Conservation (phyloP, 1,140 invertebrate genomes). For the Battus philenor region DNA sequence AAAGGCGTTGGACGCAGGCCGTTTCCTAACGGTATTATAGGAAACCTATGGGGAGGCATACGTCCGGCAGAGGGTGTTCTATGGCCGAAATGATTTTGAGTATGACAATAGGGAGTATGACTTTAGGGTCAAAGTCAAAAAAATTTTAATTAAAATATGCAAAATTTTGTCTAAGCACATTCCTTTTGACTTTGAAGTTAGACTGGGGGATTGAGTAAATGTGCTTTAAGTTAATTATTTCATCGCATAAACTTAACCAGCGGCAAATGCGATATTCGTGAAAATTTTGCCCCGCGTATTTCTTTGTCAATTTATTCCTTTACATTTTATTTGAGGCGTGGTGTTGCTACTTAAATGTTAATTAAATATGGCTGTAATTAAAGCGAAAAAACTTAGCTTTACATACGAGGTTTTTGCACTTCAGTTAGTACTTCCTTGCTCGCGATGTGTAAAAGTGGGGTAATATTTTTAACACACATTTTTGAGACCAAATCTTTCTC, state of each 20-base stretch:
- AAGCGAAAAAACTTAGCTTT: conserved; percentile 4
- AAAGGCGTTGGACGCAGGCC: no score
- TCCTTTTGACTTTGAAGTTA: not conserved
- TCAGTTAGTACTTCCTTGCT: not conserved
- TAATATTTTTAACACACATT: no score
- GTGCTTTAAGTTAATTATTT: not conserved
- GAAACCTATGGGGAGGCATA: no score
- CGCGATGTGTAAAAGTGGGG: no score
- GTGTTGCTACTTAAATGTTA: conserved; percentile 2
- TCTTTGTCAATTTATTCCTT: conserved; percentile 9
- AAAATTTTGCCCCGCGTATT: conserved; percentile 2
- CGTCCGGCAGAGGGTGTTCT: no score
- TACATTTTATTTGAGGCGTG: conserved; percentile 10
- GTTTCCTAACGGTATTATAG: no score
- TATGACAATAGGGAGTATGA: no score
- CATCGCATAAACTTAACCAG: not conserved
- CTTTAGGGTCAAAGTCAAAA: no score
- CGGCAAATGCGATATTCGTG: not conserved
- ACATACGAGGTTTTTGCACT: conserved; percentile 7
- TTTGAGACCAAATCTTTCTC: no score
- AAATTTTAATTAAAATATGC: no score
- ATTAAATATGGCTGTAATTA: conserved; percentile 13
- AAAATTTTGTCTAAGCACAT: not conserved
- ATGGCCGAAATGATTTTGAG: no score
- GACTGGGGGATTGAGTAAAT: not conserved